phyloP scores from a whole-genome alignment of 2,113 vertebrate genomes.

The Accipiter virgatus region DNA sequence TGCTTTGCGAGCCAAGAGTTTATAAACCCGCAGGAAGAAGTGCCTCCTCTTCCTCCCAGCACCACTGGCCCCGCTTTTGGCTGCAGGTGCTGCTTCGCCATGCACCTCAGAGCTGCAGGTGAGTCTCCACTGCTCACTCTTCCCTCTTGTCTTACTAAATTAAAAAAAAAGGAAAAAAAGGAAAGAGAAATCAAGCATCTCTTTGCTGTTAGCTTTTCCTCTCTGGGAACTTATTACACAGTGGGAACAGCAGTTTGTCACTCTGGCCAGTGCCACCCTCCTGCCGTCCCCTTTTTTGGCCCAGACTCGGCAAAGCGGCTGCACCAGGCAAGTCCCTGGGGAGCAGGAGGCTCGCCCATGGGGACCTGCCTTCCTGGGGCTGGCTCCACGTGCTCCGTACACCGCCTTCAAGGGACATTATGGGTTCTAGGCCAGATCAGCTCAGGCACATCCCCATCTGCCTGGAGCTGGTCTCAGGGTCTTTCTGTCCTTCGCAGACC shows the following conservation, averaged over 20 bases:
- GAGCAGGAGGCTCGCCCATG: background rate
- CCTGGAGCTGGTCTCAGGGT: background rate
- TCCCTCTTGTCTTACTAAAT: background rate
- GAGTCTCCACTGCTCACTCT: background rate
- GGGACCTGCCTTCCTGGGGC: background rate
- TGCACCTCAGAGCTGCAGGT: background rate
- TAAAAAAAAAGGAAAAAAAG: no score
- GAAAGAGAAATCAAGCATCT: background rate
- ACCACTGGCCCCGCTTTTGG: background rate
- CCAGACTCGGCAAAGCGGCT: background rate
- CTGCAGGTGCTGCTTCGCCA: background rate
- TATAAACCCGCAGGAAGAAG: background rate
- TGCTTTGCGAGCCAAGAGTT: background rate
- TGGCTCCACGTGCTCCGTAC: background rate
- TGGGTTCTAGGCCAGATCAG: accelerated
- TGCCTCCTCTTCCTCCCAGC: background rate
- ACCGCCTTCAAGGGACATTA: background rate
- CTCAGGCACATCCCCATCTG: background rate
- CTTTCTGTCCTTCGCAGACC: background rate
- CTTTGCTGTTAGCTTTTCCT: background rate
- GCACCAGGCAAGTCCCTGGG: background rate
- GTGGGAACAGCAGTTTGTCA: background rate
- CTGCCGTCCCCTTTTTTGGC: background rate
- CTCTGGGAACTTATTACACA: background rate
- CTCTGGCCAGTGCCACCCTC: background rate